Base-by-base conservation (phyloP, 2,888 invertebrate species). In the Nezara viridula region DNA sequence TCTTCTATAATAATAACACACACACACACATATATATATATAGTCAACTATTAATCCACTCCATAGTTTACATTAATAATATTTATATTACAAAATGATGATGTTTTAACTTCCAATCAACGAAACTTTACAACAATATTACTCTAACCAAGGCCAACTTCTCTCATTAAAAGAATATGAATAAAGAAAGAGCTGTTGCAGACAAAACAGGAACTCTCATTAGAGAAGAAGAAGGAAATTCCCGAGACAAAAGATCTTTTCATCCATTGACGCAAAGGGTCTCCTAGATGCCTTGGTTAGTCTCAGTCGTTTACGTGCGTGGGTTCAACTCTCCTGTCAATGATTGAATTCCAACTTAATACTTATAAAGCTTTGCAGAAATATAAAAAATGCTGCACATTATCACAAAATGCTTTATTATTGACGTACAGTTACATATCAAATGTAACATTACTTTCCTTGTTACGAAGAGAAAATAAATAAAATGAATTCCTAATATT, bases 111-210 rank as follows among this genome's bases (percentile, higher is more conserved):
- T 60, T 12, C 27, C 60, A 2, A 60, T 60, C 27, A 27, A 27
- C 16, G 12, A 24, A 60, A 60, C 12, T 60, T 14, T 16, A 60
- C 12, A 60, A 60, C 60, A 27, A 60, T 60, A 14, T 60, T 32
- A 16, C 16, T 27, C 0, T n/a, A 60, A 32, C 60, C n/a, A 14
- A 32, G 60, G 27, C 60, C 27, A 60, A 60, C 60, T 60, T 60
- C 27, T 60, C 60, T 60, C 27, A 60, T 60, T 60, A 60, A 60
- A 60, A 60, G 60, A 60, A 60, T 60, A 60, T 60, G 60, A 60
- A 60, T 60, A 60, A 60, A 27, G 27, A 60, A 60, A 60, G 60
- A 32, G 27, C 27, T 27, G 60, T 60, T 60, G 60, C 60, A 60
- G 60, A 32, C 27, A 60, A 60, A 60, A 60, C 60, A 60, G 60